phyloP scores from a whole-genome alignment of 2,113 vertebrate genomes.

The Clarias gariepinus region DNA sequence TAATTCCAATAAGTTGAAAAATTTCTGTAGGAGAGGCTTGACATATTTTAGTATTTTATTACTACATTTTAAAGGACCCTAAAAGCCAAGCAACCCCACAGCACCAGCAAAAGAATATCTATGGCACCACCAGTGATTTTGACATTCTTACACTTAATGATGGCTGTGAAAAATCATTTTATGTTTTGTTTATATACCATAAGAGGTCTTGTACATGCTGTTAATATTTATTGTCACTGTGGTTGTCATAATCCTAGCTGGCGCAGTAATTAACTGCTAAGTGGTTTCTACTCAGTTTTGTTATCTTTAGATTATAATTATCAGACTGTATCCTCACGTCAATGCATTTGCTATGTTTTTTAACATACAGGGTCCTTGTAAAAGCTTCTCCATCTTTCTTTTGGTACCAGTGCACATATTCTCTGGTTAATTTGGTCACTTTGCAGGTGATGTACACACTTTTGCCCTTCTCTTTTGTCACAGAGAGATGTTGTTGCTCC shows the following conservation, averaged over 20 bases:
- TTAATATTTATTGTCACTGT: too few relatives aligned
- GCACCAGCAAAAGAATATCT: too few relatives aligned
- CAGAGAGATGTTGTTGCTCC: background rate
- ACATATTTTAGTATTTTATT: too few relatives aligned
- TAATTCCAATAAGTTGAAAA: too few relatives aligned
- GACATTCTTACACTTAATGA: background rate
- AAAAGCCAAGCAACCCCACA: too few relatives aligned
- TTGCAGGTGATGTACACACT: background rate
- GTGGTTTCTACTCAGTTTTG: too few relatives aligned
- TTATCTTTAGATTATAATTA: background rate
- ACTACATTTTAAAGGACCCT: too few relatives aligned
- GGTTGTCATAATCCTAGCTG: background rate
- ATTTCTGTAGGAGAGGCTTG: too few relatives aligned
- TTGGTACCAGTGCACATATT: background rate
- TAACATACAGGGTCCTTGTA: constrained; percentile 35
- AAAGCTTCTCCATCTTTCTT: constrained; percentile 3
- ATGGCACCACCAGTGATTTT: background rate
- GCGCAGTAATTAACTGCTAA: too few relatives aligned
- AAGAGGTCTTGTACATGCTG: too few relatives aligned
- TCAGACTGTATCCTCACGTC: background rate
- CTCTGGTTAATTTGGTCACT: background rate
- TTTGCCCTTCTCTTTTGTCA: background rate
- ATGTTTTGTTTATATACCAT: background rate
- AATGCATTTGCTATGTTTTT: background rate
- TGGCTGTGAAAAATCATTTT: background rate